Percentiles rank a stretch among this genome's conserved stretches.
phyloP scores from a whole-genome alignment of 2,888 invertebrate genomes.

The Barypeithes pellucidus region DNA sequence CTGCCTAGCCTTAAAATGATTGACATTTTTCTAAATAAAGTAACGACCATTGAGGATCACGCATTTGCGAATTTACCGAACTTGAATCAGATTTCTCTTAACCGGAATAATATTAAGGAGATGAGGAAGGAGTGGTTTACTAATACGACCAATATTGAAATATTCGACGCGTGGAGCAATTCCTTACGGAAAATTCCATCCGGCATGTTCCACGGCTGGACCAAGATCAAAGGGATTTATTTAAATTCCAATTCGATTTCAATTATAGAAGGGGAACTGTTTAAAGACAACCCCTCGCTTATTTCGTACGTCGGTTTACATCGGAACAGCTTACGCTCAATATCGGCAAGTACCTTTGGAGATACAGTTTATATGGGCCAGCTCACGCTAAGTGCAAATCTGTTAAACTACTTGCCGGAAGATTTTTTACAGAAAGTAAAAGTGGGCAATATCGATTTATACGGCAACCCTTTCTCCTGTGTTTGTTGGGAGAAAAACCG shows the following conservation, averaged over 20 bases:
- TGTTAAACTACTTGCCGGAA: background rate
- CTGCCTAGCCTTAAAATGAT: background rate
- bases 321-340: background rate
- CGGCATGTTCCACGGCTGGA: slow-evolving; percentile 7
- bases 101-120: background rate
- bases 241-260: slow-evolving; percentile 18
- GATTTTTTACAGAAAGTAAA: background rate
- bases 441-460: background rate
- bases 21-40: background rate
- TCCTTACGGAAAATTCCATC: background rate
- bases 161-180: background rate
- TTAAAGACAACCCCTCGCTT: background rate
- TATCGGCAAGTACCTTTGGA: background rate
- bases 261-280: background rate
- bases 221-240: background rate
- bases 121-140: slow-evolving; percentile 1
- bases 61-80: slow-evolving; percentile 26
- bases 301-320: background rate
- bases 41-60: background rate
- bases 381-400: background rate
- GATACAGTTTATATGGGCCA: background rate
- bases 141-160: slow-evolving; percentile 8
- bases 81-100: background rate
- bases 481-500: background rate
- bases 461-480: background rate